phyloP scores from a whole-genome alignment of 2,888 invertebrate species.

The Drosophila subsilvestris region DNA sequence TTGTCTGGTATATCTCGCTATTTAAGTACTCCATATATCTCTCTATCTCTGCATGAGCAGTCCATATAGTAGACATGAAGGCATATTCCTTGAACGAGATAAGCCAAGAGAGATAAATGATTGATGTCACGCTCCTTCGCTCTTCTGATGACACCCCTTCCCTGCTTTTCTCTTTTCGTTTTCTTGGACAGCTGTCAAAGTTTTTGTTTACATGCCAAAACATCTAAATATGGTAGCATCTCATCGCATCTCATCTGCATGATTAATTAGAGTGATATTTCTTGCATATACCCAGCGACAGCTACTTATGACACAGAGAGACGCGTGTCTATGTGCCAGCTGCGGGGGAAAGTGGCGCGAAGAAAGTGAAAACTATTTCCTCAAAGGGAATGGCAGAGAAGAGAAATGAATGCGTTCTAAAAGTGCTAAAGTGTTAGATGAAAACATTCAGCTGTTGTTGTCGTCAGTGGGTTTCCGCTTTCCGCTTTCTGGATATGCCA shows the following conservation, averaged over 20 bases:
- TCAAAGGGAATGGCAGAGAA: neutral
- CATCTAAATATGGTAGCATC: slow-evolving; percentile 12
- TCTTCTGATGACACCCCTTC: neutral
- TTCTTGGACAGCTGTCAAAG: slow-evolving; percentile 47
- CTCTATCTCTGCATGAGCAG: slow-evolving; percentile 37
- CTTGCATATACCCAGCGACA: slow-evolving; percentile 42
- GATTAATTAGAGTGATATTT: slow-evolving; percentile 56
- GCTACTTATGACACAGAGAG: slow-evolving; percentile 49
- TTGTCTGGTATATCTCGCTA: slow-evolving; percentile 16
- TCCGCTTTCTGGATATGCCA: neutral
- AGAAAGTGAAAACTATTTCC: slow-evolving; percentile 40
- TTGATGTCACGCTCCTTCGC: slow-evolving; percentile 51
- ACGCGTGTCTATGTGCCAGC: neutral
- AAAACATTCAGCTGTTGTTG: slow-evolving; percentile 43
- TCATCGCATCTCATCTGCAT: slow-evolving; percentile 12
- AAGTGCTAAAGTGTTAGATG: slow-evolving; percentile 38
- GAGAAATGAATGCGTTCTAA: slow-evolving; percentile 18
- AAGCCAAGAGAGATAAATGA: slow-evolving; percentile 43
- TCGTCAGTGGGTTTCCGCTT: slow-evolving; percentile 17
- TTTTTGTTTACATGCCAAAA: slow-evolving; percentile 32
- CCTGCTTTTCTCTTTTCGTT: neutral
- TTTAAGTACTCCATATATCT: slow-evolving; percentile 12
- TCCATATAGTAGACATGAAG: slow-evolving; percentile 7
- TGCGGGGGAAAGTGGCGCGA: neutral
- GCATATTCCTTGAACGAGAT: neutral